Base-by-base conservation (phyloP, 2,888 invertebrate species). In the Halocaridina rubra region DNA sequence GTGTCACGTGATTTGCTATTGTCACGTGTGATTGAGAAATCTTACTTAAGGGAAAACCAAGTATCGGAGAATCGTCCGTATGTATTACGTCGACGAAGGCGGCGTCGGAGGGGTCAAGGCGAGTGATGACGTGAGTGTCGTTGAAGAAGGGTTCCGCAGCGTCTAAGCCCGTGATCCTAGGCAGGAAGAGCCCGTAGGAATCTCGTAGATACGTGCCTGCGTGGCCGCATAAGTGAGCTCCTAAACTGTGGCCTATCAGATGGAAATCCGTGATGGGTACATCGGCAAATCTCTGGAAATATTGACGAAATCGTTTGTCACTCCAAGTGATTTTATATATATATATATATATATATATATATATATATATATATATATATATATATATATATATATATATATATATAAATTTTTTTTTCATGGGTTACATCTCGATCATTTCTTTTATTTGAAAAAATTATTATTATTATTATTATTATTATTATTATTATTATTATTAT, bases 141-240 rank as follows among this genome's bases (percentile, higher is more conserved):
- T 90, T 89, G 87, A 90, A 91, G 86, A 90, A 90, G 13, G 90
- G 90, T 74, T 90, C 90, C 0, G 90, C 90, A 3, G 91, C 90
- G 88, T 91, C 91, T 59, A 91, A 86, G 4, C 90, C 90, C 89
- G 86, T 86, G 53, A 88, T 88, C n/a, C 88, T 71, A 30, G 82
- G 82, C 24, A 81, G 30, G 19, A 16, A 10, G 27, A 80, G 78
- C n/a, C 81, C 81, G 71, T 84, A 86, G n/a, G 22, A 64, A n/a
- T 84, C 32, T 92, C 93, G 89, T 39, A 97, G 90, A 29, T 94
- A 93, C 88, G 94, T 94, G 0, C 97, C 97, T n/a, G 95, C 93
- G 90, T 97, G 96, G 1, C 96, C 96, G 16, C 94, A 94, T 33
- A 96, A 92, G 91, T 97, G 97, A 0, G 97, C 95, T 0, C 97